phyloP scores from a whole-genome alignment of 2,797 vertebrate genomes.

The Diglossa cyanea region DNA sequence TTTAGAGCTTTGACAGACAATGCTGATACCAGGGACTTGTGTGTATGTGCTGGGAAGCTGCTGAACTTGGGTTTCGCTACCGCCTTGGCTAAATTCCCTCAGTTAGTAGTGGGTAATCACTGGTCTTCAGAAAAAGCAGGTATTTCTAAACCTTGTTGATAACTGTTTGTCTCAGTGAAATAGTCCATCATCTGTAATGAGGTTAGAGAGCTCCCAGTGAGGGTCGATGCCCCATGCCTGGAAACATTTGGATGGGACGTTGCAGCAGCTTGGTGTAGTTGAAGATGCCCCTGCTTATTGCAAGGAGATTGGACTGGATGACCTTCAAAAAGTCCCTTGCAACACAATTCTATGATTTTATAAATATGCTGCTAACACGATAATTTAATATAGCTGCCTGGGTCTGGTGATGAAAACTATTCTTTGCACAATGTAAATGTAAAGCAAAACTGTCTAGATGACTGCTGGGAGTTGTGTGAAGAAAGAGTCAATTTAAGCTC shows the following conservation, averaged over 20 bases:
- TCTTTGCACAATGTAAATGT: not conserved
- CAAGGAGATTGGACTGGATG: not conserved
- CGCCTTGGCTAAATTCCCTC: not conserved
- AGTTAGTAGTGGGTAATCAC: too few relatives aligned
- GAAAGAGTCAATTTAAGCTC: not conserved
- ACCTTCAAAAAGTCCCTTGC: not conserved
- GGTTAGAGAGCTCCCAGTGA: not conserved
- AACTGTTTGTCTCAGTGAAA: not conserved
- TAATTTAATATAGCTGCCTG: not conserved
- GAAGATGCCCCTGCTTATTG: not conserved
- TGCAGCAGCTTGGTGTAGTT: not conserved
- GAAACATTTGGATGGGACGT: not conserved
- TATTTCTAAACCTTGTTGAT: not conserved
- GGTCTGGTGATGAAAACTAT: not conserved
- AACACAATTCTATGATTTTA: not conserved
- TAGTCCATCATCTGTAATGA: not conserved
- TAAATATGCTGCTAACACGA: not conserved
- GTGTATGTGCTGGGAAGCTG: not conserved
- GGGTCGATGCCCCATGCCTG: not conserved
- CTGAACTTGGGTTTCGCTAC: not conserved
- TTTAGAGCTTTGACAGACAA: not conserved
- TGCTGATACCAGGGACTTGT: not conserved
- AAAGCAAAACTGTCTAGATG: not conserved
- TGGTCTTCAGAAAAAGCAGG: not conserved
- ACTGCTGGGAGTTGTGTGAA: not conserved